A percentile compares a stretch with the other conserved stretches of the same genome.
These are phyloP conservation scores for Coreoperca whiteheadi DNA, from an alignment of 2,113 vertebrate genomes.

Conservation along the genomic window DNA sequence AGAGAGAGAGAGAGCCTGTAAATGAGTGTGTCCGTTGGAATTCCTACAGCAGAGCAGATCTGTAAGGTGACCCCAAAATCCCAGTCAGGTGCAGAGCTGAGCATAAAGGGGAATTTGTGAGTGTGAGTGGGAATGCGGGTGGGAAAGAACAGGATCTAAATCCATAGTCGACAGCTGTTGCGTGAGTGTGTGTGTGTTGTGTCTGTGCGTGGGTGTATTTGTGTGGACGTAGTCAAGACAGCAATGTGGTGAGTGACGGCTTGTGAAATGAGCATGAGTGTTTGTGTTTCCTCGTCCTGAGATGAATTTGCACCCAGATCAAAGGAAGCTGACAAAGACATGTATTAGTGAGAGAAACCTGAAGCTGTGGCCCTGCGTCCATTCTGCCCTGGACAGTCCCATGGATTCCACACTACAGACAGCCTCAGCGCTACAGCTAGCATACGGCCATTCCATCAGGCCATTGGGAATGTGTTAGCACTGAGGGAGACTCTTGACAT, in stretches of 20 bases:
- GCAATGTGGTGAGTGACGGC: slow-evolving; percentile 49
- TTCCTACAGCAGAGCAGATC: slow-evolving; percentile 66
- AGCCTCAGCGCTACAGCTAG: slow-evolving; percentile 18
- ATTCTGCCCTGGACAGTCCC: slow-evolving; percentile 44
- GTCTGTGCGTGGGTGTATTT: slow-evolving; percentile 56
- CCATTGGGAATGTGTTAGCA: slow-evolving; percentile 52
- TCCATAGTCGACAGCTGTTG: slow-evolving; percentile 82
- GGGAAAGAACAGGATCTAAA: slow-evolving; percentile 80
- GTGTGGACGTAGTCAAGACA: slow-evolving; percentile 44
- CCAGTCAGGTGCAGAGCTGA: slow-evolving; percentile 80
- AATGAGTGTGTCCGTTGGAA: slow-evolving; percentile 63
- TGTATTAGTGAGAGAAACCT: slow-evolving; percentile 69
- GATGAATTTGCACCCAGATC: slow-evolving; percentile 68
- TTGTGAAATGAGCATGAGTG: slow-evolving; percentile 54
- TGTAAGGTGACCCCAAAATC: slow-evolving; percentile 81
- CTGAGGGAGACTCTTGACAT: slow-evolving; percentile 31
- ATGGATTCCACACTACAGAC: slow-evolving; percentile 66
- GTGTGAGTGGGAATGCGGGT: slow-evolving; percentile 70
- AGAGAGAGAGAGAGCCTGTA: slow-evolving; percentile 50
- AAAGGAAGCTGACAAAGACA: slow-evolving; percentile 63
- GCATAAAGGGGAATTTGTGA: slow-evolving; percentile 81
- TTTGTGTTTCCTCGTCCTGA: slow-evolving; percentile 65
- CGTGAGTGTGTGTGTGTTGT: slow-evolving; percentile 60
- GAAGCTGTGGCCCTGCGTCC: slow-evolving; percentile 42
- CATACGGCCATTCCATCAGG: slow-evolving; percentile 38